Conservation (phyloP, 2,888 invertebrate species). For the Hirudinaria manillensis region DNA sequence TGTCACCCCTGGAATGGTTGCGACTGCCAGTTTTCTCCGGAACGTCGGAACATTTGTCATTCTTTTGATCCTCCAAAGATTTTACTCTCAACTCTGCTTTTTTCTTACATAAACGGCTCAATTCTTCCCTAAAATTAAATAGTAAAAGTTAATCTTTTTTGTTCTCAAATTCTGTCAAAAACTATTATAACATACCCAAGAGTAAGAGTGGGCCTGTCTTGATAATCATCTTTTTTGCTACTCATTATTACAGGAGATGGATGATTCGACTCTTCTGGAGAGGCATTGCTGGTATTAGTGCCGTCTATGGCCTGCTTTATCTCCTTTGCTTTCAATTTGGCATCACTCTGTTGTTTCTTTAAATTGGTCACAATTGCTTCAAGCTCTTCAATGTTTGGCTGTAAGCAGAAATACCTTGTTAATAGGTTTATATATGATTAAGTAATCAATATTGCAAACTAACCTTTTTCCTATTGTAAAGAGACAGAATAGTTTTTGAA, state of each 20-base stretch:
- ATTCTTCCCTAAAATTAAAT: background rate
- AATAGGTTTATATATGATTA: background rate
- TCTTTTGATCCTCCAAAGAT: too few species aligned
- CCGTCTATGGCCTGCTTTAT: slow-evolving; percentile 42
- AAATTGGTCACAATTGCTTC: slow-evolving; percentile 71
- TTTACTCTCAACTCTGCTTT: background rate
- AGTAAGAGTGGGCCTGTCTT: slow-evolving; percentile 26
- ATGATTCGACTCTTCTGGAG: slow-evolving; percentile 37
- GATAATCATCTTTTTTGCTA: slow-evolving; percentile 5
- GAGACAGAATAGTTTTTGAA: slow-evolving; percentile 70
- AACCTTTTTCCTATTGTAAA: slow-evolving; percentile 78
- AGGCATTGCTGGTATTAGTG: slow-evolving; percentile 45
- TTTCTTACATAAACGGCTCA: background rate
- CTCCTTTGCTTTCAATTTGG: slow-evolving; percentile 55
- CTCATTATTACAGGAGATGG: background rate
- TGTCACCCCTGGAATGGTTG: background rate
- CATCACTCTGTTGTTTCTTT: slow-evolving; percentile 67
- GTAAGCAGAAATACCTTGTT: slow-evolving; percentile 20
- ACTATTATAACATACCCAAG: slow-evolving; percentile 14
- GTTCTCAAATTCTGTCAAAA: background rate
- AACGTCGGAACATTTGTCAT: too few species aligned
- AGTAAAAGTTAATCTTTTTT: background rate
- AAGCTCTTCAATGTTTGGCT: slow-evolving; percentile 67
- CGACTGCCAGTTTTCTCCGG: background rate
- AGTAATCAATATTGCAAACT: slow-evolving; percentile 43